Conservation (phyloP, 2,888 invertebrate genomes). For the Bedellia somnulentella region DNA sequence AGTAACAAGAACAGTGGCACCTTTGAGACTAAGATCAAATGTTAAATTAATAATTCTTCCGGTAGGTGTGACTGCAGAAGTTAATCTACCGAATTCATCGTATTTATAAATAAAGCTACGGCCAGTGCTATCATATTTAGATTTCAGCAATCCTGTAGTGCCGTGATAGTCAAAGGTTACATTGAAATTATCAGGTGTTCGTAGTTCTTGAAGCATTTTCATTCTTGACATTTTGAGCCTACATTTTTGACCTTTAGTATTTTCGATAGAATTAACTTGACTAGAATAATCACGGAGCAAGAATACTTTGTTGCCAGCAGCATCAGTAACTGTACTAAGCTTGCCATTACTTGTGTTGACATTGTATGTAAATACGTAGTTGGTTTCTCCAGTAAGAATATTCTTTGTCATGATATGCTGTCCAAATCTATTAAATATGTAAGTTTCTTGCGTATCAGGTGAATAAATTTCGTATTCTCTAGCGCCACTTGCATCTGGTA, state of each 20-base stretch:
- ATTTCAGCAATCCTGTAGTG: slow-evolving; percentile 84
- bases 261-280: slow-evolving; percentile 91
- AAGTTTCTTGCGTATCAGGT: slow-evolving; percentile 93
- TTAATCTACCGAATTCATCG: slow-evolving; percentile 90
- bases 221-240: slow-evolving; percentile 88
- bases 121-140: slow-evolving; percentile 87
- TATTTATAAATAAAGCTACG: slow-evolving; percentile 92
- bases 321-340: slow-evolving; percentile 89
- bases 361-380: slow-evolving; percentile 93
- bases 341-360: slow-evolving; percentile 96
- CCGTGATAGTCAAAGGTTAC: slow-evolving; percentile 93
- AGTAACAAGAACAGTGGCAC: slow-evolving; percentile 83
- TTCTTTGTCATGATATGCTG: slow-evolving; percentile 93
- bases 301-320: slow-evolving; percentile 88
- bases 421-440: slow-evolving; percentile 91
- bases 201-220: slow-evolving; percentile 87
- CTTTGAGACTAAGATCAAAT: slow-evolving; percentile 88
- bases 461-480: slow-evolving; percentile 93
- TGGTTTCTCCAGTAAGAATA: slow-evolving; percentile 91
- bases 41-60: slow-evolving; percentile 86
- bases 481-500: slow-evolving; percentile 80
- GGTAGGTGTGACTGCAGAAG: slow-evolving; percentile 92
- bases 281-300: slow-evolving; percentile 80
- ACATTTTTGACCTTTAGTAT: slow-evolving; percentile 91
- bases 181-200: slow-evolving; percentile 91